Percentiles rank a stretch among this genome's conserved stretches.
These are phyloP conservation scores for human DNA, from an alignment of 2,113 vertebrate species.

Conservation along the genomic window GRCh38 chr22:47879501-47880000, in stretches of 20 bases:
- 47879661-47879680: rapidly evolving
- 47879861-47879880: not conserved
- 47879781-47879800: not conserved
- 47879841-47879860: rapidly evolving
- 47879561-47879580: rapidly evolving
- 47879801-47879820: rapidly evolving
- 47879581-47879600: rapidly evolving
- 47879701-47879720: rapidly evolving
- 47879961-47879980: not conserved
- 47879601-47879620: too few relatives aligned
- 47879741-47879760: not conserved
- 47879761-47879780: too few relatives aligned
- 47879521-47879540: rapidly evolving
- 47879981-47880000: rapidly evolving
- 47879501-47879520: rapidly evolving
- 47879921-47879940: rapidly evolving
- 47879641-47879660: rapidly evolving
- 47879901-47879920: rapidly evolving
- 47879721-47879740: not conserved
- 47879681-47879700: rapidly evolving
- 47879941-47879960: not conserved
- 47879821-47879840: rapidly evolving
- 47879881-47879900: rapidly evolving
- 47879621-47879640: not conserved
- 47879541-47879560: not conserved